Percentiles rank a stretch among this genome's conserved stretches.
Conservation (phyloP, 2,797 vertebrate genomes). For the Micromesistius poutassou region DNA sequence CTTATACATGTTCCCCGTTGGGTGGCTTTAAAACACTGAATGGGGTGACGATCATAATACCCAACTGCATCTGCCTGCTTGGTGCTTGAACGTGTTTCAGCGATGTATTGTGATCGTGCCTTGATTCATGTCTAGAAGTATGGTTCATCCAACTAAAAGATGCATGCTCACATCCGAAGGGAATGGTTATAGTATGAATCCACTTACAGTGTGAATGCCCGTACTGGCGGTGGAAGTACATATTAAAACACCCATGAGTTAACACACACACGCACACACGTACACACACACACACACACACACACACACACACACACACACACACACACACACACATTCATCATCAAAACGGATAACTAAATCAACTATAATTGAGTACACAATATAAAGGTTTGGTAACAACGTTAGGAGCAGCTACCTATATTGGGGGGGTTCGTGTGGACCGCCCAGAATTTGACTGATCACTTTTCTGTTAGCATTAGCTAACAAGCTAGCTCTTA, state of each 20-base stretch:
- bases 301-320: too few relatives aligned
- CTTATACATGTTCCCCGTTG: neutral
- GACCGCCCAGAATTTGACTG: conserved; percentile 59
- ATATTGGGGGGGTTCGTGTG: conserved; percentile 7
- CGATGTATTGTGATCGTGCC: neutral
- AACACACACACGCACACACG: too few relatives aligned
- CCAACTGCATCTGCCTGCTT: neutral
- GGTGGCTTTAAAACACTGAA: neutral
- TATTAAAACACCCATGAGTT: neutral
- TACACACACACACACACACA: too few relatives aligned
- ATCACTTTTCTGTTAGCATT: conserved; percentile 58
- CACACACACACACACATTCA: too few relatives aligned
- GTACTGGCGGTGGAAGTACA: neutral
- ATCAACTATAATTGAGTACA: neutral
- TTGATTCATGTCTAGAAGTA: neutral
- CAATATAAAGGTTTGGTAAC: neutral
- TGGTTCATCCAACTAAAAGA: neutral
- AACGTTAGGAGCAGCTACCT: conserved; percentile 44
- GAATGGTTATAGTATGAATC: neutral
- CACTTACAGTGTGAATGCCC: neutral
- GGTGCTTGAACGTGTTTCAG: neutral
- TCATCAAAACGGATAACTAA: too few relatives aligned
- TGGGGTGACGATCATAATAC: neutral
- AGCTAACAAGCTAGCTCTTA: conserved; percentile 48
- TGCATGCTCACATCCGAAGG: neutral